Conservation (phyloP, 2,113 vertebrate genomes). For the Psammodynastes pulverulentus region DNA sequence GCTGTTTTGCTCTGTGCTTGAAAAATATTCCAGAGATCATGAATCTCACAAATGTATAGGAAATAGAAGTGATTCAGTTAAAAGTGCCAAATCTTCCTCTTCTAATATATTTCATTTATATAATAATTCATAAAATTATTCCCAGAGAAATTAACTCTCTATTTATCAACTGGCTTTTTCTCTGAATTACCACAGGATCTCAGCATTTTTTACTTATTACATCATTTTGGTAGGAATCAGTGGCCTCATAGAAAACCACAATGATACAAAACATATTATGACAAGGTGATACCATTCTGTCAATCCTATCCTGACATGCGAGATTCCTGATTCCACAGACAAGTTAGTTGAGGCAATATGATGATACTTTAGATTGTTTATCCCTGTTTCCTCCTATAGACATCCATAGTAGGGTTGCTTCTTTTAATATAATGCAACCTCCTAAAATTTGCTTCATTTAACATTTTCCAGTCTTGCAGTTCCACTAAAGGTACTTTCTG, state of each 20-base stretch:
- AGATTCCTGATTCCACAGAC: neutral
- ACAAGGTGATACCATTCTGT: neutral
- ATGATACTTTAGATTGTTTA: neutral
- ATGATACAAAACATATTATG: neutral
- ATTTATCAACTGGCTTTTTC: neutral
- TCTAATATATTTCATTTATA: neutral
- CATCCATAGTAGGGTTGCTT: neutral
- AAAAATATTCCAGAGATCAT: neutral
- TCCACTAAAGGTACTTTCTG: neutral
- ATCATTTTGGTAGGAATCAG: neutral
- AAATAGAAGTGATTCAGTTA: neutral
- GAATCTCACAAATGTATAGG: neutral
- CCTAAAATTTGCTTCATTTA: neutral
- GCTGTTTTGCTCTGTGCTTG: neutral
- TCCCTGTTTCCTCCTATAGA: neutral
- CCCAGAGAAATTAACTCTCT: neutral
- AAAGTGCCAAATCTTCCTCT: neutral
- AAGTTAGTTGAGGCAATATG: neutral
- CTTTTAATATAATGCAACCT: neutral
- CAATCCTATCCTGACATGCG: neutral
- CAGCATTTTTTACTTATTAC: neutral
- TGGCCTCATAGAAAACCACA: neutral
- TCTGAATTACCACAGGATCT: neutral
- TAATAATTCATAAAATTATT: neutral
- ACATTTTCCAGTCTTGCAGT: neutral